Evolutionary conservation across 2,888 invertebrate genomes (phyloP), one percentile per base, ranked within the genome.

Genomic region (Drosophila mimetica): DNA sequence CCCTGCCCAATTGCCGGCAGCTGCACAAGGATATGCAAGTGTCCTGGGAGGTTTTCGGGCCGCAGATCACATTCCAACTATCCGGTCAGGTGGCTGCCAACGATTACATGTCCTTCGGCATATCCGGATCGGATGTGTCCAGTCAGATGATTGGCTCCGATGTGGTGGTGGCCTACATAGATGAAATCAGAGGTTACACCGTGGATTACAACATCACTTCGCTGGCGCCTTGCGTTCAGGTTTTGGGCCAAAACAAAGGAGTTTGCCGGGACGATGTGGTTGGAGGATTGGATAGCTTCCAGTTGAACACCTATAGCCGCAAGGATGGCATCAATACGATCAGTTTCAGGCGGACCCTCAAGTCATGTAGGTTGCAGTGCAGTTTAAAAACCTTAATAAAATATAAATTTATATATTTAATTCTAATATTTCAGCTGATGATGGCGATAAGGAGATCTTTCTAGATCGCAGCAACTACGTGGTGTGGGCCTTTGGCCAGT

Each of bases 1-100:
- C 94, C 48, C 90, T 97, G 66, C 97, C 97, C 47, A 96, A 96
- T 91, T 98, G 98, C 89, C 92, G 95, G 48, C 97, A 97, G 91
- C 93, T 98, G 57, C 97, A 98, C 91, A 95, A 95, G 90, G 94
- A 96, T 90, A 93, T 95, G 75, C 96, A 97, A 92, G 94, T 97
- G 2, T 95, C 96, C 9, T 98, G 97, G 97, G 97, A 97, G 90
- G 95, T 97, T 25, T 97, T 97, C 91, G 97, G 97, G 0, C 96
- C 96, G 20, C 95, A 95, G 90, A 94, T 98, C 74, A 97, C 97
- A 8, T 93, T 97, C 58, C 95, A 97, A 91, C 92, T 98, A 11
- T 95, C 96, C 11, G 97, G 95, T 1, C 95, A 95, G 93, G 92
- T 92, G 36, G 93, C 90, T 0, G 94, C 94, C 76, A 93, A 95